Conservation (phyloP, 1,140 invertebrate species). For the Coelopa frigida region DNA sequence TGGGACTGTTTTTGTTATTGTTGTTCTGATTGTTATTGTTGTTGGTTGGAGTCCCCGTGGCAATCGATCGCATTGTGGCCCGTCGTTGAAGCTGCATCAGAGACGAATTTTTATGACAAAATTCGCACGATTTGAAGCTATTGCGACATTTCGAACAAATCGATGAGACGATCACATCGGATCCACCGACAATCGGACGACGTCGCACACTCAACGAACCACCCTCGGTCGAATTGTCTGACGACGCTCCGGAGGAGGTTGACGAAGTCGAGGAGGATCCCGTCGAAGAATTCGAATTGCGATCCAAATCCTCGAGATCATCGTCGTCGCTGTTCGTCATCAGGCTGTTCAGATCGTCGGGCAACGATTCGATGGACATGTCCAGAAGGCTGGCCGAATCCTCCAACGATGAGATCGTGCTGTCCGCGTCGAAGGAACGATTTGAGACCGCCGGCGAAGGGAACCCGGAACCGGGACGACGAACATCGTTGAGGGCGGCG, state of each 20-base stretch:
- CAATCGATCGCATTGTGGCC: slow-evolving; percentile 1
- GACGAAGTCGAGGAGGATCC: slow-evolving; percentile 22
- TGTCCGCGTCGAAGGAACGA: slow-evolving; percentile 12
- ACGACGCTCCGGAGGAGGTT: slow-evolving; percentile 33
- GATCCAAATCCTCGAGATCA: no score
- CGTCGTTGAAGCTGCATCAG: slow-evolving; percentile 6
- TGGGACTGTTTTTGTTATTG: slow-evolving; percentile 6
- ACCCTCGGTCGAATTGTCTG: slow-evolving; percentile 37
- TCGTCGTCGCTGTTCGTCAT: slow-evolving; percentile 27
- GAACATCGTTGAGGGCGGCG: slow-evolving; percentile 33
- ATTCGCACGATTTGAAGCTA: slow-evolving; percentile 21
- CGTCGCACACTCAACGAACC: slow-evolving; percentile 20
- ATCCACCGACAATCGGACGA: slow-evolving; percentile 11
- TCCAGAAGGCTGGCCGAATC: slow-evolving; percentile 27
- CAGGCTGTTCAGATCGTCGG: slow-evolving; percentile 33
- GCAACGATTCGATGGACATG: slow-evolving; percentile 32
- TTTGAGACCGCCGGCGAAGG: background rate
- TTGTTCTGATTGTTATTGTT: background rate
- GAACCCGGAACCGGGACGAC: slow-evolving; percentile 4
- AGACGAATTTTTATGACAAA: slow-evolving; percentile 22
- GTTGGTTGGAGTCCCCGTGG: slow-evolving; percentile 6
- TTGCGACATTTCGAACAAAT: slow-evolving; percentile 20
- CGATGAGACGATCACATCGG: background rate
- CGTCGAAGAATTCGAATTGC: no score
- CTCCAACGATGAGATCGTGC: slow-evolving; percentile 16